A percentile compares a stretch with the other conserved stretches of the same genome.
These are phyloP conservation scores for Catharus ustulatus DNA, from an alignment of 2,797 vertebrate genomes.

Conservation along the genomic window DNA sequence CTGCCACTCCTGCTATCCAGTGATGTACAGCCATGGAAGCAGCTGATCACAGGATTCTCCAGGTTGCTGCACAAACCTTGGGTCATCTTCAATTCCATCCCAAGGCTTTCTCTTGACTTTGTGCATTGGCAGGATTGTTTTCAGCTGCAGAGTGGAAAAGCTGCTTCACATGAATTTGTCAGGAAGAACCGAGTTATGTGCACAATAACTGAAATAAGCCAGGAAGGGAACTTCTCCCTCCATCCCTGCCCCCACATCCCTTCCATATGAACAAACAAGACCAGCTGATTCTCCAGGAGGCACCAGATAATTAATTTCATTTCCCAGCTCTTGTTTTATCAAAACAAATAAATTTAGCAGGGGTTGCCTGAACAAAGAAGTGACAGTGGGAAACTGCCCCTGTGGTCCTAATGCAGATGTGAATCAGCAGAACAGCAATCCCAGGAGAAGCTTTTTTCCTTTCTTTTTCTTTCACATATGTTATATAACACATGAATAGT, in stretches of 20 bases:
- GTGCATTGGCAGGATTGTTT: neutral
- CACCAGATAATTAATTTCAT: neutral
- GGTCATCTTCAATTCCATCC: neutral
- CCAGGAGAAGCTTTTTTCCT: neutral
- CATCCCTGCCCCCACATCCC: neutral
- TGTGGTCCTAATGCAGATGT: neutral
- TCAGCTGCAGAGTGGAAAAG: neutral
- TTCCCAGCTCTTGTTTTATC: conserved; percentile 12
- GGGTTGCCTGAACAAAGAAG: neutral
- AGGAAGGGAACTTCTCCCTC: neutral
- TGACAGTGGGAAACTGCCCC: neutral
- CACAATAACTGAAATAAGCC: neutral
- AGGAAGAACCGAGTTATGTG: neutral
- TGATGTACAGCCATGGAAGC: neutral
- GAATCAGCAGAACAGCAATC: neutral
- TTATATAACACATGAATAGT: neutral
- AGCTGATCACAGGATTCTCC: neutral
- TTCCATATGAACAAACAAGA: neutral
- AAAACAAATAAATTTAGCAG: neutral
- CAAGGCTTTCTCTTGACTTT: neutral
- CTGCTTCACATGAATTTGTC: neutral
- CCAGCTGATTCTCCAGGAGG: conserved; percentile 13
- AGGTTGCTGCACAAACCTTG: neutral
- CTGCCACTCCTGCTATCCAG: accelerated
- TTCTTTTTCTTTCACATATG: neutral